Evolutionary conservation across 2,113 vertebrate species (phyloP), one percentile per base, ranked within the genome.

Genomic region (Anoura caudifer): DNA sequence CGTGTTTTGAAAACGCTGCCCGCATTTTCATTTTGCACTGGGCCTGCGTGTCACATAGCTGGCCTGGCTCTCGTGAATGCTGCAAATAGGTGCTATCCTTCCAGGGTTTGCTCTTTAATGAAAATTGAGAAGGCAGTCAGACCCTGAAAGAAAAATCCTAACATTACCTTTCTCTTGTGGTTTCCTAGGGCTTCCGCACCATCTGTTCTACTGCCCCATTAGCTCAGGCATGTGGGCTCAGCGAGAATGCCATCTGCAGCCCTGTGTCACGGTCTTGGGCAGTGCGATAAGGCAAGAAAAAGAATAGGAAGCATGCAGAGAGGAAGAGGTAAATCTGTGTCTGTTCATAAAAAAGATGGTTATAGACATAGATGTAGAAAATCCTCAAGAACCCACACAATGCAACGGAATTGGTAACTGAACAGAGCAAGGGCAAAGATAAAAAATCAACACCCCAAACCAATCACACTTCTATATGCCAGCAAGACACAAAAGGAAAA

Each of bases 181-280:
- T 9, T 69, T 54, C 31, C 67, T 15, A 45, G 65, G 43, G 36
- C n/a, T 13, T 22, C 70, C 5, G 36, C 41, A 16, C 79, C 7
- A 0, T 45, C 70, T 41, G 6, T 16, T 31, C 54, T 19, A 41
- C 31, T 11, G 0, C 31, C 2, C 15, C 0, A 3, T 22, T 1
- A 52, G n/a, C 8, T 20, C 70, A 12, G 13, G 0, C 33, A 10
- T 0, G 4, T 16, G 26, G 36, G 26, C 13, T 12, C 41, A 52
- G 41, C 0, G 0, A 26, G 43, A 76, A 28, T 4, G 1, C 20
- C 15, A 1, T 20, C 26, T 47, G 82, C 4, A 36, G 36, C 24
- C 24, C 36, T 19, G 41, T 3, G 11, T 36, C 76, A n/a, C 16
- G 26, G 28, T 43, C 45, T 26, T 3, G 20, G 69, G 61, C 45